Base-by-base conservation (phyloP, 1,140 invertebrate genomes). In the Maconellicoccus hirsutus region DNA sequence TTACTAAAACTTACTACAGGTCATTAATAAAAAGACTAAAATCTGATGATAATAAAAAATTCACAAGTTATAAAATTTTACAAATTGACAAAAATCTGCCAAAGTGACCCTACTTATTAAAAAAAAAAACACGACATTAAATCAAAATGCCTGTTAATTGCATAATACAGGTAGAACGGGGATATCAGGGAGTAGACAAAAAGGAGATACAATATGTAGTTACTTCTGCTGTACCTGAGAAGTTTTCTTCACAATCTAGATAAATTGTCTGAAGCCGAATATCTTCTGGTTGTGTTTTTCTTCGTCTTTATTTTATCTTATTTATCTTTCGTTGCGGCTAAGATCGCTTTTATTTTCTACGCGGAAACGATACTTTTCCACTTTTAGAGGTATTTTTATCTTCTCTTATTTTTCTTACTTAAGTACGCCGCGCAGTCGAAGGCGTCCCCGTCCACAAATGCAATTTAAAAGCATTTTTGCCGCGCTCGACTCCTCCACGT, bases 401-500 rank as follows among this genome's bases (percentile, higher is more conserved):
- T 25, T 22, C 19, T 25, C 19, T 66, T 66, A 66, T 66, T 66
- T 66, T 66, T 66, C 61, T 66, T 66, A 66, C 61, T 66, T 66
- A 66, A 66, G 61, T 66, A 66, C 61, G 61, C 61, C 3, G 19
- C 25, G 61, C 25, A 3, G 14, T 12, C 25, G 14, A 22, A 66
- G 25, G 19, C 61, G 61, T 25, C 21, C 61, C 61, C 19, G 61
- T 23, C 61, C 61, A 19, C 61, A 66, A 66, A 66, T 66, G 61
- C 61, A 66, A 66, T 66, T 66, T 66, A 66, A 66, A 66, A 66
- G 61, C 61, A 66, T 66, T 66, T 52, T 52, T 25, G 61, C 61
- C 61, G 61, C 61, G 16, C 21, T n/a, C 21, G 25, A 23, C 25
- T 22, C 21, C 25, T 25, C 61, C 16, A 2, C 61, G 16, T 66